phyloP scores from a whole-genome alignment of 2,113 vertebrate species.

The Ptyas mucosa region DNA sequence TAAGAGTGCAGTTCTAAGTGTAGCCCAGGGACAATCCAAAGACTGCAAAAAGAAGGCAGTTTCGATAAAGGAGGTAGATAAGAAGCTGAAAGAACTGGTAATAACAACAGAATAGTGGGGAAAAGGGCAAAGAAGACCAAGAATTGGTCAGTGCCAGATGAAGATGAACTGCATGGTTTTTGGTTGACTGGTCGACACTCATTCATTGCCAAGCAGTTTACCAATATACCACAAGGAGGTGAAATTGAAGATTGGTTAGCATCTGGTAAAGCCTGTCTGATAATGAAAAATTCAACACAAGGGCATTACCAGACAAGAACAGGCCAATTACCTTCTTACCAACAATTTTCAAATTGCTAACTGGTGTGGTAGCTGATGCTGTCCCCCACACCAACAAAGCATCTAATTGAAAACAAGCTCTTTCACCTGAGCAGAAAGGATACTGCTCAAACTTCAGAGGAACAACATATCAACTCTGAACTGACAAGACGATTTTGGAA shows the following conservation, averaged over 20 bases:
- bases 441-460: too few species aligned
- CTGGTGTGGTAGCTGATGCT: too few species aligned
- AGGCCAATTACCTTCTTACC: too few species aligned
- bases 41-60: not conserved
- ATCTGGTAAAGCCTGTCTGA: not conserved
- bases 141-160: not conserved
- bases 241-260: not conserved
- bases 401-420: too few species aligned
- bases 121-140: not conserved
- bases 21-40: not conserved
- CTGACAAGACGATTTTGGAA: too few species aligned
- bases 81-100: not conserved
- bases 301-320: too few species aligned
- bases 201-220: not conserved
- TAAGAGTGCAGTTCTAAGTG: not conserved
- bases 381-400: too few species aligned
- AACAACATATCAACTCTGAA: too few species aligned
- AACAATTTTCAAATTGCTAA: too few species aligned
- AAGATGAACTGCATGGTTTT: not conserved
- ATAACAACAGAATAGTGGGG: not conserved
- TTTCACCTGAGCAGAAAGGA: too few species aligned
- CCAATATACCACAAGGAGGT: not conserved
- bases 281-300: too few species aligned
- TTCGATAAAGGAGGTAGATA: not conserved
- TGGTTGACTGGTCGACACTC: not conserved